Percentiles rank a stretch among this genome's conserved stretches.
Evolutionary conservation across 2,113 vertebrate species (phyloP).

Genomic region (Vulpes ferrilata): DNA sequence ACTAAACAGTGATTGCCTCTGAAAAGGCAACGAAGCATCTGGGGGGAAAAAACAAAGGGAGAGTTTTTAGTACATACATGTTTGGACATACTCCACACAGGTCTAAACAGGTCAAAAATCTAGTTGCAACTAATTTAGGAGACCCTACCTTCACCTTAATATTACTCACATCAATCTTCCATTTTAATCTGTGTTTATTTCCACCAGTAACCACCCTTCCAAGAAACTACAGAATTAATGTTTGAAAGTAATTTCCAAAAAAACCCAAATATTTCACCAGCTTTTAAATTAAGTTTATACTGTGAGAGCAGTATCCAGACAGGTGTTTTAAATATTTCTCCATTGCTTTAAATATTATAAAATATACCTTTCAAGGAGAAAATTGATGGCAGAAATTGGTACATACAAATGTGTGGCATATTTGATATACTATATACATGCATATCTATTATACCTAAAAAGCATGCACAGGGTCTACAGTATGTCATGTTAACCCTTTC

Average conservation of each 20-base stretch:
- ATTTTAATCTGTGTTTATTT: conserved; percentile 82
- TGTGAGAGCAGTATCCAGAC: conserved; percentile 70
- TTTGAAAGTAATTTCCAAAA: conserved; percentile 86
- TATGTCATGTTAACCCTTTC: conserved; percentile 89
- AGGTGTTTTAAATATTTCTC: conserved; percentile 84
- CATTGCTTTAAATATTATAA: conserved; percentile 81
- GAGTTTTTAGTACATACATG: background rate
- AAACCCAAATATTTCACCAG: conserved; percentile 82
- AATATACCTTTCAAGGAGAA: conserved; percentile 81
- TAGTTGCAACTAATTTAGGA: conserved; percentile 64
- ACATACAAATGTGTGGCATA: conserved; percentile 66
- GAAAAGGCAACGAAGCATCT: background rate
- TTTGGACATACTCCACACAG: conserved; percentile 60
- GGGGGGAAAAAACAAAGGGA: background rate
- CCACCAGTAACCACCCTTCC: conserved; percentile 84
- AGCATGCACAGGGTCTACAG: conserved; percentile 70
- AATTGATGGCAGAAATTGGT: conserved; percentile 78
- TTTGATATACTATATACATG: conserved; percentile 86
- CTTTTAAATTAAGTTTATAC: conserved; percentile 75
- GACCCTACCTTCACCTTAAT: conserved; percentile 87
- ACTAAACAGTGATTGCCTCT: background rate
- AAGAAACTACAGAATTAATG: conserved; percentile 86
- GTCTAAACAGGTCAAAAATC: conserved; percentile 47
- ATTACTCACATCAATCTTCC: conserved; percentile 83
- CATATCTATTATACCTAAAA: conserved; percentile 84